A percentile compares a stretch with the other conserved stretches of the same genome.
These are phyloP conservation scores for Leptinotarsa texana DNA, from an alignment of 1,140 invertebrate species.

Conservation along the genomic window DNA sequence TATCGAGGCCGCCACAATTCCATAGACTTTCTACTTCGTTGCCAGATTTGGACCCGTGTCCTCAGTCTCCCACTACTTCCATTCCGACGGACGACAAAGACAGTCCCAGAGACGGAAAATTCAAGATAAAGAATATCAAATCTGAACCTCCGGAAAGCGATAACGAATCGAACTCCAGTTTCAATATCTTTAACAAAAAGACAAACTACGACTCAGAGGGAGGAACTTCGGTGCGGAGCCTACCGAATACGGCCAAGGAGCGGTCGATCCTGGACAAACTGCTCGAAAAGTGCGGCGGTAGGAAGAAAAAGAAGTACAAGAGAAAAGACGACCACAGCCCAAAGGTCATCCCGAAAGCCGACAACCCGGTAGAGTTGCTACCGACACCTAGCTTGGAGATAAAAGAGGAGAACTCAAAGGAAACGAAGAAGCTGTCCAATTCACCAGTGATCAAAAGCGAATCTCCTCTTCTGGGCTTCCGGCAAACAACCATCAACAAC, in stretches of 20 bases:
- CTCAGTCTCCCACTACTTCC: conserved; percentile 66
- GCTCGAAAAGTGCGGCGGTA: conserved; percentile 65
- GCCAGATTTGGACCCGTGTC: conserved; percentile 73
- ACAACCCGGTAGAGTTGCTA: conserved; percentile 63
- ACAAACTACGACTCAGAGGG: conserved; percentile 70
- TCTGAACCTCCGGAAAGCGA: conserved; percentile 65
- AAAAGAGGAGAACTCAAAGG: conserved; percentile 53
- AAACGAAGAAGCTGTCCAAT: conserved; percentile 58
- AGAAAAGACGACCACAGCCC: conserved; percentile 59
- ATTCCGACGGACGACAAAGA: conserved; percentile 58
- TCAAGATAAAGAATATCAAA: conserved; percentile 48
- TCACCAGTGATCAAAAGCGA: conserved; percentile 60
- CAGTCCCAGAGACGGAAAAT: conserved; percentile 36
- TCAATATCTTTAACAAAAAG: conserved; percentile 60
- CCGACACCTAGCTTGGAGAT: conserved; percentile 61
- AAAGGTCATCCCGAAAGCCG: conserved; percentile 61
- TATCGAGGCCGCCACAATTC: conserved; percentile 65
- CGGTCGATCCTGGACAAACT: conserved; percentile 68
- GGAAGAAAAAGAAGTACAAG: conserved; percentile 63
- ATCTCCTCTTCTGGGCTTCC: conserved; percentile 63
- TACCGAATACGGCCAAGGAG: conserved; percentile 56
- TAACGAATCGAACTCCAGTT: conserved; percentile 68
- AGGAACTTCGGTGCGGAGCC: conserved; percentile 57
- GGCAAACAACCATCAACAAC: conserved; percentile 71
- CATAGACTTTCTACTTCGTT: conserved; percentile 70